Evolutionary conservation across 2,797 vertebrate species (phyloP), one percentile per base, ranked within the genome.

Genomic region (Oreochromis grahami): DNA sequence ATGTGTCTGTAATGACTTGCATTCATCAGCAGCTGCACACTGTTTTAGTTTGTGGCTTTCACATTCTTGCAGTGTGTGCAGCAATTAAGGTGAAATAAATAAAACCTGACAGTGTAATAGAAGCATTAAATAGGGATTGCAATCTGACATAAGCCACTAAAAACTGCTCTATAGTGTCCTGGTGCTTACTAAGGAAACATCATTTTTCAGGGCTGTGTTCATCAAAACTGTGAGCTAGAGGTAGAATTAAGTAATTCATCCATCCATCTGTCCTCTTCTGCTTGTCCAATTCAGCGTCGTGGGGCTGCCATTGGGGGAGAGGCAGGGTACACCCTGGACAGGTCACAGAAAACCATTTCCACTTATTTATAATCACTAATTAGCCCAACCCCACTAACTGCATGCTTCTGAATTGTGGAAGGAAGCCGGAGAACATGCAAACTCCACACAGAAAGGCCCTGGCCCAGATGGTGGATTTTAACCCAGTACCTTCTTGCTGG

Each of bases 61-160:
- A 76, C 43, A 26, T 41, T 63, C 34, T 82, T 21, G 55, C 34
- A 60, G 65, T 74, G 32, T 63, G 45, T 58, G 72, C 53, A 45
- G 41, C 50, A 70, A 19, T 82, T 45, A 80, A 68, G 72, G 56
- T 55, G 81, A 48, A 78, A 56, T 55, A 76, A 83, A 86, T 87
- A 26, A 85, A 84, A 85, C 51, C 68, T 78, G 84, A 88, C 77
- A 78, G 15, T 11, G 17, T 52, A 83, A 85, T 84, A 83, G 63
- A 82, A 81, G 41, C 17, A 74, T 48, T 63, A 74, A 76, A 77
- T 50, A 53, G 24, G 79, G 19, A 72, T 24, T 48, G 29, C 21
- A 32, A 26, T 15, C 48, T 19, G 51, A 9, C 38, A 52, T 34
- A 45, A 50, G 41, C 36, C 11, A 43, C 15, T 81, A 38, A 74